Conservation (phyloP, 2,113 vertebrate genomes). For the Microtus pennsylvanicus region DNA sequence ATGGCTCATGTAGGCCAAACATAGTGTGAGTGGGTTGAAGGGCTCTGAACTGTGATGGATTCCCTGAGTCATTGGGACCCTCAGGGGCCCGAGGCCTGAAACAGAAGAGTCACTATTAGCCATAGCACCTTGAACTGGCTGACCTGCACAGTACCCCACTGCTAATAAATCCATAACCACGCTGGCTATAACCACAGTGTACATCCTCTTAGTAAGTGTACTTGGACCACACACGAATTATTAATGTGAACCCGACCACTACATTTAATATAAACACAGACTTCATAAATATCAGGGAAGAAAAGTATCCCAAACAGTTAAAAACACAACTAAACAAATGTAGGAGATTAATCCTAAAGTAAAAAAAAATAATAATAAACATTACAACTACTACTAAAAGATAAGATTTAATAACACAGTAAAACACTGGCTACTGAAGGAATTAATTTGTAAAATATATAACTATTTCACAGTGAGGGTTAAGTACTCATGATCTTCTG, state of each 20-base stretch:
- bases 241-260: slow-evolving; percentile 82
- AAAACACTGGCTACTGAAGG: slow-evolving; percentile 70
- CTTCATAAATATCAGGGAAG: slow-evolving; percentile 84
- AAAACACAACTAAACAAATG: slow-evolving; percentile 77
- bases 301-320: slow-evolving; percentile 62
- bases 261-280: slow-evolving; percentile 78
- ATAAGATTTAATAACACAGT: slow-evolving; percentile 77
- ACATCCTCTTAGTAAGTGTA: slow-evolving; percentile 59
- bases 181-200: slow-evolving; percentile 1
- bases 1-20: slow-evolving; percentile 56
- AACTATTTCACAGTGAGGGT: slow-evolving; percentile 88
- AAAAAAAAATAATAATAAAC: slow-evolving; percentile 76
- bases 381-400: slow-evolving; percentile 75
- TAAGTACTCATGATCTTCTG: slow-evolving; percentile 76
- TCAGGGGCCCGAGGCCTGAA: slow-evolving; percentile 73
- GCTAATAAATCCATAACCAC: slow-evolving; percentile 11
- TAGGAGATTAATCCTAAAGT: slow-evolving; percentile 74
- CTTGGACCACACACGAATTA: slow-evolving; percentile 80
- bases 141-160: slow-evolving; percentile 56
- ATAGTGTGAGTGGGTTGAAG: slow-evolving; percentile 59
- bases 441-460: slow-evolving; percentile 77
- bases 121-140: slow-evolving; percentile 59
- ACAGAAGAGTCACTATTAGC: slow-evolving; percentile 75
- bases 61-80: slow-evolving; percentile 79
- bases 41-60: slow-evolving; percentile 59